phyloP scores from a whole-genome alignment of 2,797 vertebrate species.

The Lacerta bilineata region DNA sequence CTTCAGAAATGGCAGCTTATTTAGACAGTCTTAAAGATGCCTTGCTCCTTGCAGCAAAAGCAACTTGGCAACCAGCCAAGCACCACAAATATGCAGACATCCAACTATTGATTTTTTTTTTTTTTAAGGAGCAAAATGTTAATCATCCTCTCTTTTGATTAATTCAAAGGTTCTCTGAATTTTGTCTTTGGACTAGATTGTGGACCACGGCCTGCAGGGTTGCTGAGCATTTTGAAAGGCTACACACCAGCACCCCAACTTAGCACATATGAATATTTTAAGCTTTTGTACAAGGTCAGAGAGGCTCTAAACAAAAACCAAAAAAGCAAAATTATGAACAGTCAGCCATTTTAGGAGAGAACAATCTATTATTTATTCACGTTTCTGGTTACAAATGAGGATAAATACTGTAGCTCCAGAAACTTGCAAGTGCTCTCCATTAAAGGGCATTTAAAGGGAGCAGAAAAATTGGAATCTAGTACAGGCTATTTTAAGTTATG shows the following conservation, averaged over 20 bases:
- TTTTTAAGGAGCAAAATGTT: not conserved
- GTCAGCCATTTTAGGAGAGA: conserved; percentile 60
- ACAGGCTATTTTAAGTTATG: conserved; percentile 8
- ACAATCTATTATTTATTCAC: conserved; percentile 63
- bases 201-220: conserved; percentile 14
- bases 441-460: conserved; percentile 41
- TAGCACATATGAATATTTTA: conserved; percentile 59
- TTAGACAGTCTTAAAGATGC: conserved; percentile 31
- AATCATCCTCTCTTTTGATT: conserved; percentile 23
- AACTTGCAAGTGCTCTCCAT: conserved; percentile 52
- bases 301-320: conserved; percentile 7
- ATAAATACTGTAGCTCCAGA: conserved; percentile 54
- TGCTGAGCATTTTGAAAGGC: conserved; percentile 58
- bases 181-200: conserved; percentile 58
- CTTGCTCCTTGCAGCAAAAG: conserved; percentile 40
- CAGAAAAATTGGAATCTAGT: conserved; percentile 26
- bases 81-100: conserved; percentile 19
- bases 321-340: conserved; percentile 55
- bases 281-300: conserved; percentile 65
- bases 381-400: conserved; percentile 55
- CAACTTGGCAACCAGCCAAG: conserved; percentile 45
- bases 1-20: conserved; percentile 19
- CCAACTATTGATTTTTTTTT: conserved; percentile 31
- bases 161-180: conserved; percentile 54
- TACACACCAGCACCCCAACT: conserved; percentile 34